These are phyloP conservation scores for Drosophila paranaensis DNA, from an alignment of 2,888 invertebrate species.

Conservation along the genomic window DNA sequence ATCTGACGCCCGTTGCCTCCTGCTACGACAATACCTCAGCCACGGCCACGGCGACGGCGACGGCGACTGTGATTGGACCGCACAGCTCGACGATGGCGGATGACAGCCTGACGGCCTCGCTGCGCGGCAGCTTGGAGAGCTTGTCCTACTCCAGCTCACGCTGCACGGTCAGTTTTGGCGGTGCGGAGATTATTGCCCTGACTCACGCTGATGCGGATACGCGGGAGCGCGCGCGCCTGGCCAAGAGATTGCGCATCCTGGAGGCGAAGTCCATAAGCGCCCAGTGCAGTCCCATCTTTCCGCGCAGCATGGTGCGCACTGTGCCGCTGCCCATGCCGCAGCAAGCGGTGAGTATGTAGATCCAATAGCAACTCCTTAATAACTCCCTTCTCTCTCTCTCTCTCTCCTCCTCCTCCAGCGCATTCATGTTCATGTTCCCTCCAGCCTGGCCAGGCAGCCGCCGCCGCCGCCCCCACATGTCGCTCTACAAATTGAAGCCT, in stretches of 20 bases:
- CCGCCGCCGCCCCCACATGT: slow-evolving; percentile 45
- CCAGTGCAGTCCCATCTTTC: slow-evolving; percentile 84
- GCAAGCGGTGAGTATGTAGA: slow-evolving; percentile 46
- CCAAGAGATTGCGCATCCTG: slow-evolving; percentile 82
- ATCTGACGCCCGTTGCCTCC: slow-evolving; percentile 69
- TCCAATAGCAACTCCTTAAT: background rate
- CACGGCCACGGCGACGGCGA: slow-evolving; percentile 54
- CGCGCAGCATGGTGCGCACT: slow-evolving; percentile 71
- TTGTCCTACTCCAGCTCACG: slow-evolving; percentile 84
- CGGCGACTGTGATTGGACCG: slow-evolving; percentile 61
- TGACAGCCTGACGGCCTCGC: slow-evolving; percentile 82
- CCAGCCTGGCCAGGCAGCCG: slow-evolving; percentile 64
- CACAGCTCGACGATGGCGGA: slow-evolving; percentile 84
- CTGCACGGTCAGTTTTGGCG: slow-evolving; percentile 83
- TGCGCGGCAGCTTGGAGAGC: slow-evolving; percentile 83
- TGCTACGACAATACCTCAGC: slow-evolving; percentile 77
- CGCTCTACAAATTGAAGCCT: slow-evolving; percentile 65
- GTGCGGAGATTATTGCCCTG: slow-evolving; percentile 75
- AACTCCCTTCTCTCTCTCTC: background rate
- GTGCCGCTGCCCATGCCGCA: slow-evolving; percentile 57
- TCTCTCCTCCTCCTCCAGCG: slow-evolving; percentile 44
- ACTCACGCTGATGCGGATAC: slow-evolving; percentile 70
- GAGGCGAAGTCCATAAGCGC: slow-evolving; percentile 85
- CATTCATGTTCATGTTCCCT: slow-evolving; percentile 73
- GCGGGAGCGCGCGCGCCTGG: slow-evolving; percentile 69